Evolutionary conservation across 1,140 invertebrate species (phyloP).

Genomic region (Tetragonula clypearis): DNA sequence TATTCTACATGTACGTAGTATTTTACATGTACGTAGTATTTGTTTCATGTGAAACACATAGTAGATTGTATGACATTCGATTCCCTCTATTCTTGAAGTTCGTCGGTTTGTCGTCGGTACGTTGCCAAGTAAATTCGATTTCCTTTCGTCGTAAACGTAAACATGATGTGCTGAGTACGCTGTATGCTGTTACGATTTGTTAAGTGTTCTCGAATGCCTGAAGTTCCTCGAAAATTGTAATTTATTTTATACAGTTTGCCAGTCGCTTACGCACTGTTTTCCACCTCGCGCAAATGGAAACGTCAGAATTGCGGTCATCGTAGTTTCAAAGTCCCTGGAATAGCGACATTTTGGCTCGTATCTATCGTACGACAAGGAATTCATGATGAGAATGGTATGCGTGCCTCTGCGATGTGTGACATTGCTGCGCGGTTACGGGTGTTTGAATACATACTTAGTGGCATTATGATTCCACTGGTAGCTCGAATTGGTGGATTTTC

Average conservation of each 20-base stretch:
- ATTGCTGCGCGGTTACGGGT: background rate
- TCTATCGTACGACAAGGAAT: background rate
- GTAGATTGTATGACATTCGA: background rate
- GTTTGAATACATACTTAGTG: too few relatives aligned
- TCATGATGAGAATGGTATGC: slow-evolving; percentile 10
- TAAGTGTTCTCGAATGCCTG: background rate
- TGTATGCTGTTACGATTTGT: background rate
- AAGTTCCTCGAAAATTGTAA: background rate
- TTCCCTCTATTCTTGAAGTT: background rate
- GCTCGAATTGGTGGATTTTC: background rate
- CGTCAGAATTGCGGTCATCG: slow-evolving; percentile 25
- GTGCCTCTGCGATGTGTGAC: background rate
- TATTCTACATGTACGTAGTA: background rate
- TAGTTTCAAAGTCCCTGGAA: slow-evolving; percentile 22
- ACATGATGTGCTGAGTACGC: too few relatives aligned
- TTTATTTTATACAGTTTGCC: background rate
- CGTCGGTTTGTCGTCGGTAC: too few relatives aligned
- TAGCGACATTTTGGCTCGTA: background rate
- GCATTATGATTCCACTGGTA: slow-evolving; percentile 20
- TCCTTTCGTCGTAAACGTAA: background rate
- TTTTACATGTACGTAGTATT: background rate
- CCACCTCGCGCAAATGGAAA: slow-evolving; percentile 17
- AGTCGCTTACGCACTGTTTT: background rate
- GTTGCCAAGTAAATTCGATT: background rate
- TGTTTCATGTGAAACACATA: background rate